Percentiles rank a stretch among this genome's conserved stretches.
These are phyloP conservation scores for Ophion costatus DNA, from an alignment of 2,888 invertebrate genomes.

Conservation along the genomic window DNA sequence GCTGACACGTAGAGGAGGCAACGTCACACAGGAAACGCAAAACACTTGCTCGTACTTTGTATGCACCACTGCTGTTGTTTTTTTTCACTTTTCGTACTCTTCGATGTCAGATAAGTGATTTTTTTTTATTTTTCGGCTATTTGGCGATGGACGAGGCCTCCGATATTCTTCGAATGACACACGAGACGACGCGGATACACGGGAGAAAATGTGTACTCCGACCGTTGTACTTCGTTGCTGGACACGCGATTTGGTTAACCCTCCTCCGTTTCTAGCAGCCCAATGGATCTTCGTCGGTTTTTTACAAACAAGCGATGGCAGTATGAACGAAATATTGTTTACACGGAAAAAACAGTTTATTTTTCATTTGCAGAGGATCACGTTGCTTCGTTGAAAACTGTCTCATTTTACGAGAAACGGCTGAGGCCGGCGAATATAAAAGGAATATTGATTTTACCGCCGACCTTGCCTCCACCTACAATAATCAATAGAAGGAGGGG, in stretches of 20 bases:
- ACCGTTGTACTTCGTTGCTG: slow-evolving; percentile 1
- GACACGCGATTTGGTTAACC: not conserved
- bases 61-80: slow-evolving; percentile 1
- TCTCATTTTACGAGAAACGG: slow-evolving; percentile 59
- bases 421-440: slow-evolving; percentile 68
- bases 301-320: not conserved
- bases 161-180: not conserved
- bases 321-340: not conserved
- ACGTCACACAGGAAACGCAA: not conserved
- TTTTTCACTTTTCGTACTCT: not conserved
- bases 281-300: not conserved
- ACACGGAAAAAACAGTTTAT: not conserved
- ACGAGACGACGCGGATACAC: not conserved
- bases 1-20: slow-evolving; percentile 28
- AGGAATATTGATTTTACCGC: slow-evolving; percentile 81
- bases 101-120: not conserved
- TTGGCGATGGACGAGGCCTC: not conserved
- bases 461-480: slow-evolving; percentile 81
- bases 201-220: slow-evolving; percentile 6
- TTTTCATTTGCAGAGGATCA: slow-evolving; percentile 29
- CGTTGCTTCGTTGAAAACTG: slow-evolving; percentile 52
- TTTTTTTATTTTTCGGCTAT: not conserved
- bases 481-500: slow-evolving; percentile 77
- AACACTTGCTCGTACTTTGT: not conserved
- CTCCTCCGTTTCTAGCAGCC: not conserved